Evolutionary conservation across 2,888 invertebrate genomes (phyloP).

Genomic region (Parelbella ahira): DNA sequence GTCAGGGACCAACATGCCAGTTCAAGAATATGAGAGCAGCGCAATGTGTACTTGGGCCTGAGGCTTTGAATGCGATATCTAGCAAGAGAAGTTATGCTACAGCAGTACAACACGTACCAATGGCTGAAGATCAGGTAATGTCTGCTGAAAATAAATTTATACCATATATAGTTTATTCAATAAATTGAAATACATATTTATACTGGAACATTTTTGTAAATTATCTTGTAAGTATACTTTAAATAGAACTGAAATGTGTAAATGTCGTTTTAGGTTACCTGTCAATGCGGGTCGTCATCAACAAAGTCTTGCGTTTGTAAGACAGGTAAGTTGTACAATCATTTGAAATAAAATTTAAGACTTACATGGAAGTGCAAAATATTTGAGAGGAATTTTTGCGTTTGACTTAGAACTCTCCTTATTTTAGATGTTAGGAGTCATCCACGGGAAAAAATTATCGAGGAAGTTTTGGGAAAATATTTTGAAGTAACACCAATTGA

Average conservation of each 20-base stretch:
- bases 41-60: conserved; percentile 56
- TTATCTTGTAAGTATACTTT: too few relatives aligned
- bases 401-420: conserved; percentile 22
- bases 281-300: conserved; percentile 35
- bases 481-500: conserved; percentile 46
- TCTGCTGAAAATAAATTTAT: not conserved
- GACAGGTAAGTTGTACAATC: conserved; percentile 47
- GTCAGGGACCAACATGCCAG: conserved; percentile 42
- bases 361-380: conserved; percentile 33
- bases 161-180: too few relatives aligned
- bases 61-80: conserved; percentile 34
- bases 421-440: conserved; percentile 55
- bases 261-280: conserved; percentile 38
- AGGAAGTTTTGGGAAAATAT: conserved; percentile 60
- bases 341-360: not conserved
- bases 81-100: conserved; percentile 14
- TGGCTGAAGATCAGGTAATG: conserved; percentile 34
- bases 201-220: too few relatives aligned
- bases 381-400: conserved; percentile 9
- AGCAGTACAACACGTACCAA: conserved; percentile 30
- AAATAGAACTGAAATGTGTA: too few relatives aligned
- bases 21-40: conserved; percentile 62
- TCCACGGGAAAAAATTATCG: conserved; percentile 52
- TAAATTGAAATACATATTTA: too few relatives aligned
- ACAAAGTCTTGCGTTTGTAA: conserved; percentile 37